Conservation (phyloP, 1,140 invertebrate genomes). For the Drosophila tani region DNA sequence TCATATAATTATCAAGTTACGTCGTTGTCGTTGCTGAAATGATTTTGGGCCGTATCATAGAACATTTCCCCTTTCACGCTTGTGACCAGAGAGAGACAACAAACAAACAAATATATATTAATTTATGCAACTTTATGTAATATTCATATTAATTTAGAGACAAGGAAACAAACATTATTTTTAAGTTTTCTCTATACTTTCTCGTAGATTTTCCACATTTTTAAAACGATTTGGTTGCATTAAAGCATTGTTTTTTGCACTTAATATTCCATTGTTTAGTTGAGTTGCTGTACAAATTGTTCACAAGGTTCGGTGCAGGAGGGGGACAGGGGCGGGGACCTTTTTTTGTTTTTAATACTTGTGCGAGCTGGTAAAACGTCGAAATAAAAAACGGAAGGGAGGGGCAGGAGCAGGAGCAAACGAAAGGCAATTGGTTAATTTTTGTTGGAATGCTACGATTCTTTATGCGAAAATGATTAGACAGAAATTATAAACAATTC, state of each 20-base stretch:
- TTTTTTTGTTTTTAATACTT: conserved; percentile 69
- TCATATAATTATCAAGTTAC: conserved; percentile 30
- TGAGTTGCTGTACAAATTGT: conserved; percentile 79
- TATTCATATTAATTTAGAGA: conserved; percentile 79
- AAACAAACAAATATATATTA: conserved; percentile 57
- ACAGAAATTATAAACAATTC: conserved; percentile 67
- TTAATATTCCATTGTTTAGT: conserved; percentile 77
- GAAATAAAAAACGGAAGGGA: conserved; percentile 25
- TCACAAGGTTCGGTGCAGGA: conserved; percentile 71
- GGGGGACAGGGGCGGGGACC: conserved; percentile 40
- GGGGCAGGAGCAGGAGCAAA: conserved; percentile 32
- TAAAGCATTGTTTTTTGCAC: conserved; percentile 76
- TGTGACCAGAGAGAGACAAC: conserved; percentile 50
- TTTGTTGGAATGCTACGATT: conserved; percentile 80
- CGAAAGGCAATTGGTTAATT: conserved; percentile 43
- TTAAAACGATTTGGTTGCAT: conserved; percentile 67
- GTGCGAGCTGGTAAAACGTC: conserved; percentile 72
- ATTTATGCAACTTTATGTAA: conserved; percentile 72
- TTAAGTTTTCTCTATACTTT: conserved; percentile 58
- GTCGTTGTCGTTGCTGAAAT: conserved; percentile 56
- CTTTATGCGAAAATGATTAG: conserved; percentile 61
- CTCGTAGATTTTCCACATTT: conserved; percentile 36
- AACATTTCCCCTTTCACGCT: conserved; percentile 35
- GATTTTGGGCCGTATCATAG: conserved; percentile 61
- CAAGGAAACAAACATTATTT: conserved; percentile 70